Base-by-base conservation (phyloP, 2,797 vertebrate species). In the Oreortyx pictus region DNA sequence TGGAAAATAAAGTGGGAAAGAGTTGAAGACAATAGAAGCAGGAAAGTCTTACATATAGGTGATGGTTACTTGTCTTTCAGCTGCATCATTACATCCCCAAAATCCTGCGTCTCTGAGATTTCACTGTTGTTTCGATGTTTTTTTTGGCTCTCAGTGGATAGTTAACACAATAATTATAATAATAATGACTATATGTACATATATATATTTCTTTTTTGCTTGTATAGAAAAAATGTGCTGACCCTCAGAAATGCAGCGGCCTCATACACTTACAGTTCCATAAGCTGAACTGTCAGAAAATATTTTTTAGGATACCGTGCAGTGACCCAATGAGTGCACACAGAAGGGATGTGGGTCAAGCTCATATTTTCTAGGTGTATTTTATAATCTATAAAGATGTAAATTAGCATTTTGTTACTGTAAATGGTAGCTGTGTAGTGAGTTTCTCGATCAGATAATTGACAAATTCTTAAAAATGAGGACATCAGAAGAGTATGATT, bases 61-160 rank as follows among this genome's bases (percentile, higher is more conserved):
- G 80, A 82, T 27, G 3, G 81, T 80, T 93, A 94, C 82, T 77
- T 81, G 74, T 72, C 81, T 84, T 84, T 52, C 67, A 64, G 67
- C 49, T 68, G 39, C 73, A 88, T 14, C 78, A 16, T 67, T 50
- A 62, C 16, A n/a, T 44, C 33, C 37, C 25, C 4, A 19, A 76
- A 89, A 92, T 5, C 13, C 64, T 43, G 6, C 31, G 60, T 25
- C 49, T 93, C 76, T 66, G 71, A 94, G 88, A 83, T 83, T 93
- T 88, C 54, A 39, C 33, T 76, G 62, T 89, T 0, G 0, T 83
- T 89, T 86, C 73, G 50, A 89, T 60, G 15, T n/a, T 57, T 54
- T 66, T 72, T 35, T 62, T 27, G 22, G n/a, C n/a, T n/a, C 44
- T 89, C 79, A 66, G 13, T 27, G 17, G 78, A 78, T 59, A 70